Evolutionary conservation across 2,113 vertebrate species (phyloP).

Genomic region (Perccottus glenii): DNA sequence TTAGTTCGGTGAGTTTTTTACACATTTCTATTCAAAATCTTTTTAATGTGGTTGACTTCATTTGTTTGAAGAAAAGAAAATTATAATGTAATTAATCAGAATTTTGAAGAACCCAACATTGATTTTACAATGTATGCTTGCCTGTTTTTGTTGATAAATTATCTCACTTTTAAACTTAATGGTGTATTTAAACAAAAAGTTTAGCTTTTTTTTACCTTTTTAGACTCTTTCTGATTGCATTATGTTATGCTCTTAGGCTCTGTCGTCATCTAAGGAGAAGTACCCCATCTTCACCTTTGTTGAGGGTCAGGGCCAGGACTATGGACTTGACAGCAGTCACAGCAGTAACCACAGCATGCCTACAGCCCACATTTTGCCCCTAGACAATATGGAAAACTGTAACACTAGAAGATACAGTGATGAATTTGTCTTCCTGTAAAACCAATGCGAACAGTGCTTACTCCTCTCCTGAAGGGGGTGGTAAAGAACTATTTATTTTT

Average conservation of each 20-base stretch:
- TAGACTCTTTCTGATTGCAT: not conserved
- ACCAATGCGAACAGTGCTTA: not conserved
- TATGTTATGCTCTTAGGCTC: conserved; percentile 74
- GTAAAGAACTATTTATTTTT: conserved; percentile 1
- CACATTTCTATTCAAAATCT: no score
- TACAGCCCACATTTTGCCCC: conserved; percentile 66
- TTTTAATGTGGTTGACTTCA: not conserved
- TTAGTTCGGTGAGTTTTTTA: conserved; percentile 79
- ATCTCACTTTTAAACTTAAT: no score
- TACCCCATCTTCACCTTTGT: conserved; percentile 91
- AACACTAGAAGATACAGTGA: conserved; percentile 81
- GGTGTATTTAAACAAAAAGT: not conserved
- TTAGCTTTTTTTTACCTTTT: not conserved
- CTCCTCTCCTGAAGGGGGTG: conserved; percentile 18
- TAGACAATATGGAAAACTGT: conserved; percentile 57
- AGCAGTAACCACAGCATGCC: conserved; percentile 69
- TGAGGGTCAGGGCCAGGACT: conserved; percentile 86
- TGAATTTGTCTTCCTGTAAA: conserved; percentile 89
- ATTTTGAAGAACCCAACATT: no score
- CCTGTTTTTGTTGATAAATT: no score
- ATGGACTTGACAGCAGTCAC: conserved; percentile 79
- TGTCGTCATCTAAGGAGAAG: conserved; percentile 83
- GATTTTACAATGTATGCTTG: no score
- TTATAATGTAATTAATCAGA: no score
- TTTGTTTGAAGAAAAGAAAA: no score